Base-by-base conservation (phyloP, 2,113 vertebrate genomes). In the Rattus rattus region DNA sequence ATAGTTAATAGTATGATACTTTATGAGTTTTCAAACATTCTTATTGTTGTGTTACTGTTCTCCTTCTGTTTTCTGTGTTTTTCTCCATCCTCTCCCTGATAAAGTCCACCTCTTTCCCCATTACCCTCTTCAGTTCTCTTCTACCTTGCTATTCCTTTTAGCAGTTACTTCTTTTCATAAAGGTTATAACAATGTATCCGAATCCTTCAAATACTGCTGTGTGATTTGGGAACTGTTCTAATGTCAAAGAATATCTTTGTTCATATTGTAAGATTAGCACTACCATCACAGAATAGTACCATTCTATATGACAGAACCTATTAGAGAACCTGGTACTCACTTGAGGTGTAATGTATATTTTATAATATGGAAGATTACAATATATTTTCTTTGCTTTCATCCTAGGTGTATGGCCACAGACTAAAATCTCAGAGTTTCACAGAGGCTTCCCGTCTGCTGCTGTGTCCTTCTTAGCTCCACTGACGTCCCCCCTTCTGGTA, bases 361-460 rank as follows among this genome's bases (percentile, higher is more conserved):
- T 86, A 54, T 47, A 36, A 39, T 49, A 73, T 95, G 17, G 79
- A 43, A 33, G 72, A 52, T 19, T 77, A 56, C 70, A 77, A 56
- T 13, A 69, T 67, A 83, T 17, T 91, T 92, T 52, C 49, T 85
- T 97, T 90, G 89, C 24, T 90, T 87, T 94, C 2, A 77, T 73
- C 14, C 56, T 47, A 26, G 17, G 4, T 67, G 43, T 90, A 52
- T 88, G 26, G 83, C 7, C 13, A n/a, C 19, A 87, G 85, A 43
- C 59, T 92, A 65, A 93, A 89, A 59, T 61, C 73, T 24, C 70
- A 79, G 49, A 12, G 33, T 28, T 8, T 86, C n/a, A 83, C 24
- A 36, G 43, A 94, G 33, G 52, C 52, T 56, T 72, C 17, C 3
- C 79, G 2, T 43, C 13, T 81, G 11, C 19, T 12, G 52, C 54